These are phyloP conservation scores for Apamea crenata DNA, from an alignment of 2,888 invertebrate species.

Conservation along the genomic window DNA sequence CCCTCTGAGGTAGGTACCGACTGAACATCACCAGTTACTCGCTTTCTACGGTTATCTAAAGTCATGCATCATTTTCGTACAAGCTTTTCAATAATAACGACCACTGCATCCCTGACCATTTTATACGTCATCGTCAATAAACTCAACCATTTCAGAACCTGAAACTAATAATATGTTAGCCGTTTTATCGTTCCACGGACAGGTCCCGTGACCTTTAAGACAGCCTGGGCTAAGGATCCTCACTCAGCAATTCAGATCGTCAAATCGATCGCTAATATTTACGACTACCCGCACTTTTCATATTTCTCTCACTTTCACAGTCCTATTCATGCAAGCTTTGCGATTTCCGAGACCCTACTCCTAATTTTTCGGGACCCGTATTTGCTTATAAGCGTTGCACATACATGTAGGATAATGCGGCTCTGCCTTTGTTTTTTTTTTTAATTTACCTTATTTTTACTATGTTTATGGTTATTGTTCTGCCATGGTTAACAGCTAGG, in stretches of 20 bases:
- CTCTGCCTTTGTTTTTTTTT: not conserved
- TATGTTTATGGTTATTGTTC: not conserved
- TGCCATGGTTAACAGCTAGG: not conserved
- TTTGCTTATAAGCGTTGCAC: conserved; percentile 57
- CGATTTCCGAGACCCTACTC: conserved; percentile 51
- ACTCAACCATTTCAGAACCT: conserved; percentile 26
- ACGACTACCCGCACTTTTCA: conserved; percentile 63
- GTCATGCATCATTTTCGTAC: not conserved
- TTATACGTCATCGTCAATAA: conserved; percentile 20
- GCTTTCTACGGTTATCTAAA: not conserved
- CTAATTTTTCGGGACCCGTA: conserved; percentile 52
- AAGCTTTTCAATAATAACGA: not conserved
- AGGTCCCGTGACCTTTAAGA: conserved; percentile 34
- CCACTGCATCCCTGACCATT: conserved; percentile 4
- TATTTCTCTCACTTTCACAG: conserved; percentile 62
- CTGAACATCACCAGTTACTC: not conserved
- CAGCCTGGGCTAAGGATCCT: conserved; percentile 11
- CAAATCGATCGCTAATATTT: conserved; percentile 63
- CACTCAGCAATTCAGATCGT: conserved; percentile 51
- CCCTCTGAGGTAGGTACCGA: not conserved
- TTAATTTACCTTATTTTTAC: not conserved
- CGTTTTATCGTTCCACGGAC: conserved; percentile 26
- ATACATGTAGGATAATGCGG: conserved; percentile 7
- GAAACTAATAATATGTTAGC: conserved; percentile 40
- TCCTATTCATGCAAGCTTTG: conserved; percentile 63